A percentile compares a stretch with the other conserved stretches of the same genome.
These are phyloP conservation scores for Chironex yamaguchii DNA, from an alignment of 30 jellyfish, hydroid and myxozoan genomes.

Conservation along the genomic window DNA sequence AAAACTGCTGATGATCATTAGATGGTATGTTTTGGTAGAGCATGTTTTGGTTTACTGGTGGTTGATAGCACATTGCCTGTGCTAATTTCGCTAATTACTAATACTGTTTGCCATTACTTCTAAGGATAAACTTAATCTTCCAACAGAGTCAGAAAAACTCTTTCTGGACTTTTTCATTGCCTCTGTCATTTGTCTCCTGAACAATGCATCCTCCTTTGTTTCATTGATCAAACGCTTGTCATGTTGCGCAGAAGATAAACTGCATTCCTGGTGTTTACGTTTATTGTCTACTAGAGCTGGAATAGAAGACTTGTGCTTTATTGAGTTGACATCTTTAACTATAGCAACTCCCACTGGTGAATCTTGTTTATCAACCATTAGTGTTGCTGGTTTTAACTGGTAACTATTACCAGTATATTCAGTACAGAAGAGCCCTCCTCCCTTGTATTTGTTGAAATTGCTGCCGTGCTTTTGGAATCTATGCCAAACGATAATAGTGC, in stretches of 20 bases:
- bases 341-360: background rate
- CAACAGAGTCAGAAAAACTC: constrained; percentile 38
- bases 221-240: constrained; percentile 32
- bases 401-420: too few species aligned
- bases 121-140: constrained; percentile 58
- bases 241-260: constrained; percentile 59
- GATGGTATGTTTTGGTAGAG: constrained; percentile 19
- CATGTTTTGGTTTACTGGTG: constrained; percentile 62
- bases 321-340: too few species aligned
- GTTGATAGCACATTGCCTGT: constrained; percentile 27
- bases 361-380: background rate
- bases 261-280: constrained; percentile 57
- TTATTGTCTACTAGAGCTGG: constrained; percentile 58
- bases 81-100: constrained; percentile 57
- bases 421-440: background rate
- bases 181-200: constrained; percentile 56
- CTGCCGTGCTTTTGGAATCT: constrained; percentile 9
- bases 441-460: too few species aligned
- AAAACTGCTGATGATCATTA: too few species aligned
- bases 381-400: background rate
- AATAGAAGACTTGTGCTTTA: constrained; percentile 5
- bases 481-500: constrained; percentile 66
- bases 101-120: constrained; percentile 57
- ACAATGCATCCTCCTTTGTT: constrained; percentile 45
- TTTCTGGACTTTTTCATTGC: constrained; percentile 58